These are phyloP conservation scores for Erythrocercus mccallii DNA, from an alignment of 2,113 vertebrate species.

Conservation along the genomic window DNA sequence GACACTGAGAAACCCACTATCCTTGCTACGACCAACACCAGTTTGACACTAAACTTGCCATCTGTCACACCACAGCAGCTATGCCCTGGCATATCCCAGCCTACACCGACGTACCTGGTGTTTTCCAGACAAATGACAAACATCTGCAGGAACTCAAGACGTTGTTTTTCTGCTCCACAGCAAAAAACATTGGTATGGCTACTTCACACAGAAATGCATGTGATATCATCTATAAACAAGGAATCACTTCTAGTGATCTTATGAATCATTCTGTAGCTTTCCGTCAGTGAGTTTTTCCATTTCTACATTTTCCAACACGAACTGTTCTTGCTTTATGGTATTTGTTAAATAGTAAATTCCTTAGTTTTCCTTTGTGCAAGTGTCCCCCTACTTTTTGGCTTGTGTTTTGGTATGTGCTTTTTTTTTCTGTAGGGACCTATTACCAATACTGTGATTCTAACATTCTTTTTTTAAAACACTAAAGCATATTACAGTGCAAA, in stretches of 20 bases:
- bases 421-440: background rate
- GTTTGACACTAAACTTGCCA: slow-evolving; percentile 59
- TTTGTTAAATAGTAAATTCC: background rate
- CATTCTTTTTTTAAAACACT: background rate
- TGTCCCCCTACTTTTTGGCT: background rate
- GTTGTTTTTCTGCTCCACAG: background rate
- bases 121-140: slow-evolving; percentile 25
- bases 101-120: slow-evolving; percentile 59
- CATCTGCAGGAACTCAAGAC: background rate
- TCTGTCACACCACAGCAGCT: slow-evolving; percentile 28
- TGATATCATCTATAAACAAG: background rate
- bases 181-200: slow-evolving; percentile 61
- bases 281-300: background rate
- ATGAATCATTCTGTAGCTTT: background rate
- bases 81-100: slow-evolving; percentile 4
- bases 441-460: background rate
- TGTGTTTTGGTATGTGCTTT: background rate
- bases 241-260: background rate
- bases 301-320: background rate
- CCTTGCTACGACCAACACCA: slow-evolving; percentile 62
- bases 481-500: background rate
- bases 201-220: background rate
- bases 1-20: slow-evolving; percentile 19
- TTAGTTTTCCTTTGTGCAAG: background rate
- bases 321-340: background rate